Evolutionary conservation across 2,888 invertebrate species (phyloP).

Genomic region (Coelogynopora nodosa): DNA sequence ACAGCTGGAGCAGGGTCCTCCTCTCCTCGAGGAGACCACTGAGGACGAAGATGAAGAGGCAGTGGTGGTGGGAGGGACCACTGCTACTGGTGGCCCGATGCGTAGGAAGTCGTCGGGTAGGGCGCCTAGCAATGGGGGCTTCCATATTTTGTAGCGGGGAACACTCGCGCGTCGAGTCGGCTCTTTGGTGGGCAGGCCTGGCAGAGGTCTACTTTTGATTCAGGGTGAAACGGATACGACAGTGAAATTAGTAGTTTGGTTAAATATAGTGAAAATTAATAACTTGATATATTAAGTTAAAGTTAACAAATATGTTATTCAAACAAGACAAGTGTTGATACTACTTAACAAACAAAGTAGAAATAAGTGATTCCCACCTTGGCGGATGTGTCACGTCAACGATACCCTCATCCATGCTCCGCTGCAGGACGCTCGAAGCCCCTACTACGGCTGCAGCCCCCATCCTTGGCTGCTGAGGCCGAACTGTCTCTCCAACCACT

Average conservation of each 20-base stretch:
- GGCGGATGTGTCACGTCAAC: neutral
- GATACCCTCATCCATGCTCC: neutral
- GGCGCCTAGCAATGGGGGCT: slow-evolving; percentile 74
- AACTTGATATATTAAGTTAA: too few relatives aligned
- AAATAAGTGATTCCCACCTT: too few relatives aligned
- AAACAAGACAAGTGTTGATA: too few relatives aligned
- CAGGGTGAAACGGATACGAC: too few relatives aligned
- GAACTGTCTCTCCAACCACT: slow-evolving; percentile 49
- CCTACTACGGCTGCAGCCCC: neutral
- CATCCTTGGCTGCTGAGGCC: slow-evolving; percentile 36
- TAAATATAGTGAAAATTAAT: too few relatives aligned
- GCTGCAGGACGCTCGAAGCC: neutral
- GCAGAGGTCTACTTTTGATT: slow-evolving; percentile 39
- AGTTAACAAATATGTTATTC: too few relatives aligned
- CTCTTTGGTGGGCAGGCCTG: slow-evolving; percentile 49
- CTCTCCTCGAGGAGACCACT: neutral
- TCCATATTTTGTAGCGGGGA: slow-evolving; percentile 68
- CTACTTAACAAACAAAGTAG: too few relatives aligned
- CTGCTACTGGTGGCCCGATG: too few relatives aligned
- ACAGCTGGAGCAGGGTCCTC: neutral
- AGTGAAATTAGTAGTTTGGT: too few relatives aligned
- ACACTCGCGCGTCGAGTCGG: neutral
- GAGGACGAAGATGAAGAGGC: neutral
- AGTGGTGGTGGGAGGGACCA: neutral
- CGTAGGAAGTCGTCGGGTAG: slow-evolving; percentile 76